Conservation (phyloP, 2,113 vertebrate species). For the Halichoerus grypus region DNA sequence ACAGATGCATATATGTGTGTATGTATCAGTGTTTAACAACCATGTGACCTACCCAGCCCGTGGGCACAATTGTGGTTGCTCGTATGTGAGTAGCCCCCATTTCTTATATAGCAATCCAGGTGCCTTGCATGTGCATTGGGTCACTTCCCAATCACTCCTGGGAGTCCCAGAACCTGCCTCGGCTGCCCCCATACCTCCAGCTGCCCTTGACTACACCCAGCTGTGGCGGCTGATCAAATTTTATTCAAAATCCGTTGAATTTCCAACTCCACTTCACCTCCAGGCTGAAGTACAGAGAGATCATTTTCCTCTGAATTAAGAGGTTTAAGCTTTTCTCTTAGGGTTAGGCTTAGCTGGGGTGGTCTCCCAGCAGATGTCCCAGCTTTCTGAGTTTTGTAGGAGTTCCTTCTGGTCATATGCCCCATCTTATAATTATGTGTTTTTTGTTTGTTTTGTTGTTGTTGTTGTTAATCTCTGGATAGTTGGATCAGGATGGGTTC, state of each 20-base stretch:
- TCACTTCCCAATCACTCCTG: not conserved
- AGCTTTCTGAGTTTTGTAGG: not conserved
- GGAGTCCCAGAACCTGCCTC: not conserved
- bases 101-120: not conserved
- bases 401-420: not conserved
- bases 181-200: accelerated
- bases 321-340: not conserved
- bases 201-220: not conserved
- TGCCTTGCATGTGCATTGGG: not conserved
- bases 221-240: not conserved
- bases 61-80: not conserved
- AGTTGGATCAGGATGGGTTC: not conserved
- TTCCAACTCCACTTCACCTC: not conserved
- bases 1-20: no score
- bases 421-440: not conserved
- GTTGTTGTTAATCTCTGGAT: not conserved
- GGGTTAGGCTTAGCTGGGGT: not conserved
- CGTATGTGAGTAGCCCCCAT: not conserved
- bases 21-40: not conserved
- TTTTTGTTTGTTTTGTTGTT: not conserved
- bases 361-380: not conserved
- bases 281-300: not conserved
- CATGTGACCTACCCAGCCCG: no score
- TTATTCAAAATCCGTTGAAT: not conserved
- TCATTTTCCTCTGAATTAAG: not conserved